Evolutionary conservation across 2,113 vertebrate species (phyloP).

Genomic region (Pituophis catenifer): DNA sequence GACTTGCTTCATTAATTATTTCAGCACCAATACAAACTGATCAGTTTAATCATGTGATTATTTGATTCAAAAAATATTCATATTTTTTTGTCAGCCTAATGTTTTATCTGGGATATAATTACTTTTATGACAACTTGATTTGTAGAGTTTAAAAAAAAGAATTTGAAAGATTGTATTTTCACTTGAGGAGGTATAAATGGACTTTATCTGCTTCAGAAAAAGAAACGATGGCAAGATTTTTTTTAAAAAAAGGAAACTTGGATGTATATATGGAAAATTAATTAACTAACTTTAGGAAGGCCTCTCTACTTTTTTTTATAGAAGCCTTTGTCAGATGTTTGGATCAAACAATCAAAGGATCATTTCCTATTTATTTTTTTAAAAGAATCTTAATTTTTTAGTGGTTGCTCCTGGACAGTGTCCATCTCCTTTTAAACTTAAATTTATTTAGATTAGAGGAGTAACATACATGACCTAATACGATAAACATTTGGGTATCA

Average conservation of each 20-base stretch:
- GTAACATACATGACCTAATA: conserved; percentile 34
- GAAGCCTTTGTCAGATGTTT: conserved; percentile 51
- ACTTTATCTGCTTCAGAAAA: conserved; percentile 29
- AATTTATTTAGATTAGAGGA: conserved; percentile 35
- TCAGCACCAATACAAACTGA: conserved; percentile 18
- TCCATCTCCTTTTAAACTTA: background rate
- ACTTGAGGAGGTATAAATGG: background rate
- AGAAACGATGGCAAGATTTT: conserved; percentile 10
- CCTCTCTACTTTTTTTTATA: background rate
- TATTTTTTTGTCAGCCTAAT: background rate
- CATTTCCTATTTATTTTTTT: conserved; percentile 9
- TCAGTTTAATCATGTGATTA: background rate
- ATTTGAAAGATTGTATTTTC: conserved; percentile 19
- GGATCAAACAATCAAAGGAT: conserved; percentile 33
- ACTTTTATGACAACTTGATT: conserved; percentile 13
- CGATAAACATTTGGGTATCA: conserved; percentile 21
- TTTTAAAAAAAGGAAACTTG: background rate
- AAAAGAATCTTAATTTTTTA: conserved; percentile 30
- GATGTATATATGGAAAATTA: conserved; percentile 42
- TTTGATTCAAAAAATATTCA: background rate
- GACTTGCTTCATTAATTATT: conserved; percentile 41
- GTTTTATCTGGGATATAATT: background rate
- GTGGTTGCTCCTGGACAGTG: conserved; percentile 24
- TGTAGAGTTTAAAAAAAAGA: background rate
- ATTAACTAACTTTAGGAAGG: conserved; percentile 17